These are phyloP conservation scores for Campaea margaritaria DNA, from an alignment of 2,888 invertebrate species.

Conservation along the genomic window DNA sequence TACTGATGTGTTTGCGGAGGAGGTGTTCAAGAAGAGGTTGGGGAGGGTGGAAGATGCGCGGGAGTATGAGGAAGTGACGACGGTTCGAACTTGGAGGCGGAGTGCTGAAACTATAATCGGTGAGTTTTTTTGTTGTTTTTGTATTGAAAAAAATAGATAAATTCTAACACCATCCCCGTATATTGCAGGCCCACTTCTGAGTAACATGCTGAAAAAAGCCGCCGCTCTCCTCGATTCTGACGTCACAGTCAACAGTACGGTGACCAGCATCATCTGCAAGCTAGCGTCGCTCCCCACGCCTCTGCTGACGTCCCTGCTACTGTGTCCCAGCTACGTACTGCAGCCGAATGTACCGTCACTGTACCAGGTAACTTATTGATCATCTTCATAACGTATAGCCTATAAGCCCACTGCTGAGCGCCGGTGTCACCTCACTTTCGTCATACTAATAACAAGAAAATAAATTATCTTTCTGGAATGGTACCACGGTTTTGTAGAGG, in stretches of 20 bases:
- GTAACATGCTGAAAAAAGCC: conserved; percentile 91
- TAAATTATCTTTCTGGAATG: too few species aligned
- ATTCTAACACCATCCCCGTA: too few species aligned
- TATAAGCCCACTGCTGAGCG: too few species aligned
- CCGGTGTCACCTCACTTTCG: too few species aligned
- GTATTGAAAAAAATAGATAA: too few species aligned
- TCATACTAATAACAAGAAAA: too few species aligned
- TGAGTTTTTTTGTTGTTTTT: conserved; percentile 44
- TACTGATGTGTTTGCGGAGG: conserved; percentile 71
- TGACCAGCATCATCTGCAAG: conserved; percentile 94
- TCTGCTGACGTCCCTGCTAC: conserved; percentile 92
- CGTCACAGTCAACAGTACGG: conserved; percentile 93
- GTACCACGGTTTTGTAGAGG: too few species aligned
- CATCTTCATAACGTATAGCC: too few species aligned
- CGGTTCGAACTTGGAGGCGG: conserved; percentile 68
- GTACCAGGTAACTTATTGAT: conserved; percentile 89
- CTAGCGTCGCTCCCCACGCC: conserved; percentile 96
- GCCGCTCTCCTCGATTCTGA: conserved; percentile 94
- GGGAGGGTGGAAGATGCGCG: conserved; percentile 64
- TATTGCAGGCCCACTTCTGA: conserved; percentile 90
- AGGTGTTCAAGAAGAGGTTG: conserved; percentile 75
- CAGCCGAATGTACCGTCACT: conserved; percentile 96
- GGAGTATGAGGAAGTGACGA: conserved; percentile 64
- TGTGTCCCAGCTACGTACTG: conserved; percentile 92
- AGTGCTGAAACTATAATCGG: conserved; percentile 76